phyloP scores from a whole-genome alignment of 2,113 vertebrate species.

The Marmota monax region DNA sequence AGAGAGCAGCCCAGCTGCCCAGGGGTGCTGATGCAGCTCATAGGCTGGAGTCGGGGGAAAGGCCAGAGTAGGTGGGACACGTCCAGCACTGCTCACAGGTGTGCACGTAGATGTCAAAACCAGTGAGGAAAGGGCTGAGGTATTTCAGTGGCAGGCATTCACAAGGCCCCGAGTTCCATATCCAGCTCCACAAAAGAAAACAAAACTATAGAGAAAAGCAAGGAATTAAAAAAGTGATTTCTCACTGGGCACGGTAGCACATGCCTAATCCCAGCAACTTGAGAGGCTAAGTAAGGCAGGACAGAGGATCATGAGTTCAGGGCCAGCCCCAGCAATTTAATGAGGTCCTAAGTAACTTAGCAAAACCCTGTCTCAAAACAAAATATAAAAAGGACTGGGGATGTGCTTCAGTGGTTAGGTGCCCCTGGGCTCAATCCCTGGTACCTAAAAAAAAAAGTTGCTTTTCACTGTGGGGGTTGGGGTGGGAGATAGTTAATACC shows the following conservation, averaged over 20 bases:
- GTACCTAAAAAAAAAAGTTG: too few relatives aligned
- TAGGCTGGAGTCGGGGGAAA: fast-evolving
- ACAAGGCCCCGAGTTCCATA: background rate
- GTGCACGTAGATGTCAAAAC: fast-evolving
- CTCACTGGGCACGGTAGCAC: background rate
- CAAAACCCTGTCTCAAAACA: too few relatives aligned
- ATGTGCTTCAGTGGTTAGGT: too few relatives aligned
- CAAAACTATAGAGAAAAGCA: background rate
- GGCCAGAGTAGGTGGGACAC: fast-evolving
- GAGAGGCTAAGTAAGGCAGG: too few relatives aligned
- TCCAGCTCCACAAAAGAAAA: background rate
- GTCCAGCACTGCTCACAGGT: too few relatives aligned
- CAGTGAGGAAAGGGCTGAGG: too few relatives aligned
- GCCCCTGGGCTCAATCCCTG: too few relatives aligned
- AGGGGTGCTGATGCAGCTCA: fast-evolving
- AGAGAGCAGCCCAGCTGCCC: background rate
- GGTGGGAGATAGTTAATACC: background rate
- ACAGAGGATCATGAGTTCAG: too few relatives aligned
- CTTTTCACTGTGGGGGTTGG: background rate
- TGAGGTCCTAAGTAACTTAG: too few relatives aligned
- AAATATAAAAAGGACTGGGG: too few relatives aligned
- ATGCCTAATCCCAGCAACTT: too few relatives aligned
- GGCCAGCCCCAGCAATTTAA: too few relatives aligned
- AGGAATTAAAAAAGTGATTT: background rate
- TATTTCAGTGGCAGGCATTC: background rate